These are phyloP conservation scores for Labeo calbasu DNA, from an alignment of 2,797 vertebrate species.

Conservation along the genomic window DNA sequence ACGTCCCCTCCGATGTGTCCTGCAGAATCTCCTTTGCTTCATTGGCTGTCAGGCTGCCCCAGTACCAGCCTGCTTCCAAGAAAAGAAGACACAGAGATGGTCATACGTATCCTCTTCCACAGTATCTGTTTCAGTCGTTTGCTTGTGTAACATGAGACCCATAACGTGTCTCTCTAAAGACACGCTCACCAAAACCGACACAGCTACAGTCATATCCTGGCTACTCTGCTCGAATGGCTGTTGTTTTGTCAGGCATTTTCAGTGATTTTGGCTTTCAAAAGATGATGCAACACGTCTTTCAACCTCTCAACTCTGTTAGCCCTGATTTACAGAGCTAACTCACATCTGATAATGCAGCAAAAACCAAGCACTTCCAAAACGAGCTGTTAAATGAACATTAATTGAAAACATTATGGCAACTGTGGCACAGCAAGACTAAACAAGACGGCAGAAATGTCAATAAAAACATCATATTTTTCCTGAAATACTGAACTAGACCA, in stretches of 20 bases:
- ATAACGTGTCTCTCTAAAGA: slow-evolving; percentile 11
- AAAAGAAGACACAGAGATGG: slow-evolving; percentile 38
- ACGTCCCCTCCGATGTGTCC: slow-evolving; percentile 90
- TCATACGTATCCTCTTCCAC: slow-evolving; percentile 32
- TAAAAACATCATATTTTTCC: background rate
- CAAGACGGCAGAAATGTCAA: slow-evolving; percentile 5
- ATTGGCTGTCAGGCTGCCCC: slow-evolving; percentile 91
- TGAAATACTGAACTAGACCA: slow-evolving; percentile 4
- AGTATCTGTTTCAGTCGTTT: slow-evolving; percentile 25
- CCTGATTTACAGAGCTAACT: background rate
- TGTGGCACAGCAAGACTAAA: background rate
- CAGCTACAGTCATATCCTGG: background rate
- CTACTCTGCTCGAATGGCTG: background rate
- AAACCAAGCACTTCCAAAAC: background rate
- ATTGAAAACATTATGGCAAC: slow-evolving; percentile 13
- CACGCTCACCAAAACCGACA: background rate
- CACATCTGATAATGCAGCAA: background rate
- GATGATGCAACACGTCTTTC: background rate
- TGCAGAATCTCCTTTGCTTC: slow-evolving; percentile 93
- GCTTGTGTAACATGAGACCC: slow-evolving; percentile 12
- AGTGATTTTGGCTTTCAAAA: background rate
- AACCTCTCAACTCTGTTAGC: background rate
- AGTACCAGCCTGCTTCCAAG: slow-evolving; percentile 89
- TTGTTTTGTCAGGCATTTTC: background rate
- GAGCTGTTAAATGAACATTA: background rate